phyloP scores from a whole-genome alignment of 2,888 invertebrate genomes.

The Macaria liturata region DNA sequence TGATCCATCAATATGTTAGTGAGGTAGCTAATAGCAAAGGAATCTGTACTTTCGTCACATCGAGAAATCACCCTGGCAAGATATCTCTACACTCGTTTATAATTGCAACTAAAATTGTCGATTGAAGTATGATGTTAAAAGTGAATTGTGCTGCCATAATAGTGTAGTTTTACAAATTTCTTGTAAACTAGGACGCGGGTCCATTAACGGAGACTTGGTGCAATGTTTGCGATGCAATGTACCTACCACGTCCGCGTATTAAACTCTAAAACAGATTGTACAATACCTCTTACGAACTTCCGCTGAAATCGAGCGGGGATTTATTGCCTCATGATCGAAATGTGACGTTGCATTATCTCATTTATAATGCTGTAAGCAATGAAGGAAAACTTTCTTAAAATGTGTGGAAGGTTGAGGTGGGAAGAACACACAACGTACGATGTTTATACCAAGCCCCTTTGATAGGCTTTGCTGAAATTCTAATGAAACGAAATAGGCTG shows the following conservation, averaged over 20 bases:
- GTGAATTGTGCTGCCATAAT: too few relatives aligned
- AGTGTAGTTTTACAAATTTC: too few relatives aligned
- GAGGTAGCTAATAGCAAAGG: conserved; percentile 4
- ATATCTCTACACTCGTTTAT: too few relatives aligned
- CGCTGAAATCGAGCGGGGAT: conserved; percentile 5
- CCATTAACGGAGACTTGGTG: conserved; percentile 22
- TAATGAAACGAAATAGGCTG: too few relatives aligned
- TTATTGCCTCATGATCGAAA: conserved; percentile 8
- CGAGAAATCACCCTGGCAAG: conserved; percentile 1
- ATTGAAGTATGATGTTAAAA: too few relatives aligned
- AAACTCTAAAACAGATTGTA: conserved; percentile 21
- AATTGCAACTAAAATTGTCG: too few relatives aligned
- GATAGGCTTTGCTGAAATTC: too few relatives aligned
- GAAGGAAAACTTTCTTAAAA: too few relatives aligned
- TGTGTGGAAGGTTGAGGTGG: too few relatives aligned
- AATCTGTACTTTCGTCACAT: conserved; percentile 20
- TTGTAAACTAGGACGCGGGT: conserved; percentile 18
- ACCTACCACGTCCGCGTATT: conserved; percentile 20
- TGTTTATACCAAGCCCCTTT: too few relatives aligned
- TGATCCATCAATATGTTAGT: conserved; percentile 1
- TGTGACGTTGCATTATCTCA: neutral
- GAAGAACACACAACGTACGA: too few relatives aligned
- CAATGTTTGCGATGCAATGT: conserved; percentile 27
- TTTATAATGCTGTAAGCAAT: conserved; percentile 3
- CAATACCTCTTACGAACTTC: conserved; percentile 22